These are phyloP conservation scores for Xiphophorus hellerii DNA, from an alignment of 2,113 vertebrate species.

Conservation along the genomic window DNA sequence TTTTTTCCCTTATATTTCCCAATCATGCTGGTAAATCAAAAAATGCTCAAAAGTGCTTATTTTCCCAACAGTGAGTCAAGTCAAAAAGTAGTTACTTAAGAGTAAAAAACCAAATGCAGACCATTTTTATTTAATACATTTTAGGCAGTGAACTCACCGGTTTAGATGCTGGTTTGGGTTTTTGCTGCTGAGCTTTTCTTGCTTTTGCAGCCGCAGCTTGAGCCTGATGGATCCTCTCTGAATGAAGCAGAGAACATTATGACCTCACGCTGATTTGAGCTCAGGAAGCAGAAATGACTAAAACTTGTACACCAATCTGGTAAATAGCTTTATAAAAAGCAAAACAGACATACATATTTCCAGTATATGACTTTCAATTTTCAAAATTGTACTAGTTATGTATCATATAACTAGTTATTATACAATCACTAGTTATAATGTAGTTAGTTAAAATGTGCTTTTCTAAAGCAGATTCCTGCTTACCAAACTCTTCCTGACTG, in stretches of 20 bases:
- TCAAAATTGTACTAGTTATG: too few species aligned
- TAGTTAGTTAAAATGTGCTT: neutral
- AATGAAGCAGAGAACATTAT: slow-evolving; percentile 17
- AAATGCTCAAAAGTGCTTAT: too few species aligned
- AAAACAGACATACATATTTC: neutral
- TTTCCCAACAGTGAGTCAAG: neutral
- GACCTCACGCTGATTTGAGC: too few species aligned
- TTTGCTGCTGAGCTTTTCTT: slow-evolving; percentile 95
- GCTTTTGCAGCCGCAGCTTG: slow-evolving; percentile 98
- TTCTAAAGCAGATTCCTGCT: slow-evolving; percentile 31
- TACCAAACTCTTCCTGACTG: slow-evolving; percentile 97
- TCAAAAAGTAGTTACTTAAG: neutral
- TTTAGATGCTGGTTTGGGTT: slow-evolving; percentile 93
- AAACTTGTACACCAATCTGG: neutral
- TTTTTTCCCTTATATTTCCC: too few species aligned
- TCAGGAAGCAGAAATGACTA: neutral
- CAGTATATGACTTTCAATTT: neutral
- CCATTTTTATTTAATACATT: neutral
- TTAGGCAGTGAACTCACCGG: slow-evolving; percentile 78
- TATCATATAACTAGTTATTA: too few species aligned
- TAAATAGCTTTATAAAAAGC: neutral
- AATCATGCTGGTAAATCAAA: too few species aligned
- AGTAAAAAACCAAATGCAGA: neutral
- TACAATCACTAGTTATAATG: neutral
- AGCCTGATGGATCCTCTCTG: slow-evolving; percentile 97